A percentile compares a stretch with the other conserved stretches of the same genome.
Conservation (phyloP, 1,140 invertebrate species). For the Grapholita molesta region DNA sequence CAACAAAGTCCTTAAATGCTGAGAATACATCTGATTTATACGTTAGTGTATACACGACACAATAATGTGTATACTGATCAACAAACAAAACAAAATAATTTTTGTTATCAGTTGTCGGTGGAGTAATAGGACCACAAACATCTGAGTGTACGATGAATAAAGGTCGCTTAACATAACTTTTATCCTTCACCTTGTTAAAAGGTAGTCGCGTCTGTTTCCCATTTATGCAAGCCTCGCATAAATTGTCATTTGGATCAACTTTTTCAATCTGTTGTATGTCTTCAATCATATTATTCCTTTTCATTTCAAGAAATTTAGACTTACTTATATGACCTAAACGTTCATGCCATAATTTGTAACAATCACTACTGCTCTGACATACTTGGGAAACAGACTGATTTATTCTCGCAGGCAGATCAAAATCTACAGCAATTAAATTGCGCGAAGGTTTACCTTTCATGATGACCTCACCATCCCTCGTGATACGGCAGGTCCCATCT, state of each 20-base stretch:
- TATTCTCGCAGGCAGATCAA: background rate
- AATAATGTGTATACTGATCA: slow-evolving; percentile 57
- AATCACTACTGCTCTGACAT: slow-evolving; percentile 25
- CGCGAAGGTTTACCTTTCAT: slow-evolving; percentile 41
- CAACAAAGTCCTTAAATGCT: slow-evolving; percentile 52
- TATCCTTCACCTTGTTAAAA: slow-evolving; percentile 54
- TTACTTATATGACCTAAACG: slow-evolving; percentile 53
- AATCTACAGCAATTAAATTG: slow-evolving; percentile 32
- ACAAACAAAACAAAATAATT: slow-evolving; percentile 60
- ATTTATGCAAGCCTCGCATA: slow-evolving; percentile 71
- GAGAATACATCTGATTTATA: slow-evolving; percentile 55
- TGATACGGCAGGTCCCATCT: slow-evolving; percentile 34
- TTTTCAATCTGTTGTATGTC: slow-evolving; percentile 38
- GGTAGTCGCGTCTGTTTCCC: slow-evolving; percentile 64
- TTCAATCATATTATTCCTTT: slow-evolving; percentile 44
- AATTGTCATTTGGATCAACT: slow-evolving; percentile 33
- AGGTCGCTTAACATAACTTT: slow-evolving; percentile 50
- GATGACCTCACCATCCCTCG: slow-evolving; percentile 31
- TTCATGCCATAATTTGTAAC: slow-evolving; percentile 56
- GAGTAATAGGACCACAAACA: slow-evolving; percentile 68
- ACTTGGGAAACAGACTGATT: slow-evolving; percentile 22
- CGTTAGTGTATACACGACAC: slow-evolving; percentile 44
- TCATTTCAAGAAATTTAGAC: slow-evolving; percentile 49
- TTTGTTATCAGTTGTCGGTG: slow-evolving; percentile 43
- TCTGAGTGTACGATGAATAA: slow-evolving; percentile 65